Percentiles rank a stretch among this genome's conserved stretches.
phyloP scores from a whole-genome alignment of 2,113 vertebrate species.

The Turnix velox region DNA sequence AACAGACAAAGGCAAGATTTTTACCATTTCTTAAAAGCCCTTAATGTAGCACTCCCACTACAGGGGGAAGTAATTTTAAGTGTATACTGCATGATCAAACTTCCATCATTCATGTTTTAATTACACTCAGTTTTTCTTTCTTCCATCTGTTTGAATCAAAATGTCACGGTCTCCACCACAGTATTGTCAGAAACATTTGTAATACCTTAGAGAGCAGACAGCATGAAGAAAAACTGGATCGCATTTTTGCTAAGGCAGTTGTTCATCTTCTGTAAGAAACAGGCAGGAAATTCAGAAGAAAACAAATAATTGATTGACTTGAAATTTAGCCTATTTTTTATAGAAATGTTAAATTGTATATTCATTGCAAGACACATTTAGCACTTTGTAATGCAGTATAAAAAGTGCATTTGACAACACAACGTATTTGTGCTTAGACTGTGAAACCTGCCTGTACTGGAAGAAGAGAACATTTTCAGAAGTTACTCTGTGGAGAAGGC shows the following conservation, averaged over 20 bases:
- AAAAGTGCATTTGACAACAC: neutral
- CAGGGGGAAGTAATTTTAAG: neutral
- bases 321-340: neutral
- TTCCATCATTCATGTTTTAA: conserved; percentile 28
- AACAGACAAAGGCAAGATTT: neutral
- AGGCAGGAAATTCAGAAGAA: neutral
- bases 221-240: neutral
- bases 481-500: neutral
- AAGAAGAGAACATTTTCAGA: neutral
- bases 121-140: conserved; percentile 1
- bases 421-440: neutral
- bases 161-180: neutral
- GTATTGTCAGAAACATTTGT: conserved; percentile 8
- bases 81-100: neutral
- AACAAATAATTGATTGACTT: neutral
- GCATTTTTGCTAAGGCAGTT: neutral
- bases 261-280: neutral
- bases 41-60: neutral
- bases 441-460: neutral
- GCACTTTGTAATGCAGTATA: neutral
- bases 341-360: neutral
- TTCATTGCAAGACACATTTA: neutral
- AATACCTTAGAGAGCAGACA: neutral
- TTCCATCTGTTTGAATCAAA: neutral
- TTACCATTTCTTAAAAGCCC: neutral